phyloP scores from a whole-genome alignment of 2,113 vertebrate genomes.

The Salvelinus namaycush region DNA sequence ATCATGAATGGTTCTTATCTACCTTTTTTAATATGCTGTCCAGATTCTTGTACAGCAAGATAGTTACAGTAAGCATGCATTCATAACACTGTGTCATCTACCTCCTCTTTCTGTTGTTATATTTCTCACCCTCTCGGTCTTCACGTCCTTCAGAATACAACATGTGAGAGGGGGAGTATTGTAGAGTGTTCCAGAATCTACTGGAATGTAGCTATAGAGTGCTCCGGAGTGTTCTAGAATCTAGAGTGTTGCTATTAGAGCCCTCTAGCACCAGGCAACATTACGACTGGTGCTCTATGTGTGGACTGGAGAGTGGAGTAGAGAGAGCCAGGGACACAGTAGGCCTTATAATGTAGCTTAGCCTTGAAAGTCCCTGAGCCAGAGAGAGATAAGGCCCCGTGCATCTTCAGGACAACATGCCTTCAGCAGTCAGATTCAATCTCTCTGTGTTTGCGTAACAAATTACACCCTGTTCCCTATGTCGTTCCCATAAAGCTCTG shows the following conservation, averaged over 20 bases:
- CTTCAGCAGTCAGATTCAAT: constrained; percentile 15
- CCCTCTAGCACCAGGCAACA: constrained; percentile 15
- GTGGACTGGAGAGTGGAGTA: background rate
- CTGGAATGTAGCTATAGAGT: no score
- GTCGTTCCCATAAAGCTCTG: background rate
- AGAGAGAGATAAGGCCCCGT: background rate
- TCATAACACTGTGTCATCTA: background rate
- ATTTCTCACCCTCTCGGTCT: no score
- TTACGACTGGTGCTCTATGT: constrained; percentile 27
- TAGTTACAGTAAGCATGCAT: background rate
- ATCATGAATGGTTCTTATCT: constrained; percentile 32
- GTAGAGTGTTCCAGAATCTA: background rate
- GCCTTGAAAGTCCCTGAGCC: background rate
- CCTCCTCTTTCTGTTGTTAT: no score
- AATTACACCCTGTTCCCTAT: background rate
- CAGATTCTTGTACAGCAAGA: background rate
- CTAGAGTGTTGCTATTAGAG: background rate
- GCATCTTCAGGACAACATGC: constrained; percentile 33
- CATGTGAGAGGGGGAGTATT: no score
- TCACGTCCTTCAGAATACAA: no score
- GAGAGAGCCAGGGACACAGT: no score
- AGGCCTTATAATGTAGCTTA: background rate
- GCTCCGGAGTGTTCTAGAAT: background rate
- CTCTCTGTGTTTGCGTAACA: constrained; percentile 19
- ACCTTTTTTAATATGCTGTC: constrained; percentile 18